Base-by-base conservation (phyloP, 1,140 invertebrate species). In the Trachymyrmex cornetzi region DNA sequence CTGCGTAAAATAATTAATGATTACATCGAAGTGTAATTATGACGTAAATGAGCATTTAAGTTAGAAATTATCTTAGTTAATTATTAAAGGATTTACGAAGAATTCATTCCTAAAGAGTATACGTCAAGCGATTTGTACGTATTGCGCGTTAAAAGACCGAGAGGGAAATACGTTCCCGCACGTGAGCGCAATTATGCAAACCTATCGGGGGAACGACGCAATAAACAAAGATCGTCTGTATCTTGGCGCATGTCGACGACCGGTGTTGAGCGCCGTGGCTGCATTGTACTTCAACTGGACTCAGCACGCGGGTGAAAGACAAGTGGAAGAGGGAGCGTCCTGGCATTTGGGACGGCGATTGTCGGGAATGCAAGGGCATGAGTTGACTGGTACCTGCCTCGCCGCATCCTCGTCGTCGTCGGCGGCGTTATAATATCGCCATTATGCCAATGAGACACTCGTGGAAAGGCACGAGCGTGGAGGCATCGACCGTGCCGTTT, bases 321-420 rank as follows among this genome's bases (percentile, higher is more conserved):
- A 82, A 74, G 61, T 71, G 84, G 64, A 88, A 77, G 77, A 88
- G 72, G 89, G 89, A 90, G 89, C 89, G 89, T 88, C 72, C 77
- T 91, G 89, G 87, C 89, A 91, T 91, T 91, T 91, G 82, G 89
- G 81, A 81, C 82, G 72, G 77, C 86, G 86, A 87, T 90, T 64
- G 89, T 85, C 57, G 63, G 69, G 89, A 90, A 90, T 90, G 89
- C 89, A 90, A 88, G 89, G 89, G 87, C 87, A 77, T 27, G 16
- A 12, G 48, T 74, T 24, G 69, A 50, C 16, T 82, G 69, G 38
- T 81, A 77, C 53, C 67, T 66, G 63, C 72, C 64, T 89, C 77
- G 34, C 22, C 22, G 27, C 48, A 77, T 82, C 66, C 72, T 69
- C 55, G 14, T 82, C 19, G 34, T 55, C 57, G 24, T 22, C 30